Conservation (phyloP, 2,797 vertebrate genomes). For the Typhlichthys subterraneus region DNA sequence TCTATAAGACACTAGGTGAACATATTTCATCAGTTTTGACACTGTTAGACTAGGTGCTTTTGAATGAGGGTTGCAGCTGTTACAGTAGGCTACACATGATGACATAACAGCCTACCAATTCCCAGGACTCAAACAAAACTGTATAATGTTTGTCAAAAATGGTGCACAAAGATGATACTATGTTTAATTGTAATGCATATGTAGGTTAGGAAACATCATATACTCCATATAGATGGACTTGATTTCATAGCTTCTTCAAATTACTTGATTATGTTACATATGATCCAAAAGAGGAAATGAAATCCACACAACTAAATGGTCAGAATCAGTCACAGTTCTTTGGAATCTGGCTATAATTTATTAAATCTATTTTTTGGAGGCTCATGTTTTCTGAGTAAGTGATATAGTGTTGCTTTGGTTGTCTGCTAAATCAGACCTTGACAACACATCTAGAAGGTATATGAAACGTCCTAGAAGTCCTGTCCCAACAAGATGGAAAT, state of each 20-base stretch:
- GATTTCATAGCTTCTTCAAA: too few relatives aligned
- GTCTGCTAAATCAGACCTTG: not conserved
- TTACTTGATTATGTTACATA: too few relatives aligned
- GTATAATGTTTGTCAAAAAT: not conserved
- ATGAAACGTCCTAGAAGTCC: not conserved
- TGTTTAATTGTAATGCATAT: too few relatives aligned
- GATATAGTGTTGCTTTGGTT: not conserved
- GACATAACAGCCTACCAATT: not conserved
- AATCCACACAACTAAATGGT: too few relatives aligned
- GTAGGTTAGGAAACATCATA: too few relatives aligned
- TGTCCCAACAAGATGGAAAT: slow-evolving; percentile 18
- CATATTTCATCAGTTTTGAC: slow-evolving; percentile 23
- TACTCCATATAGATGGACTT: too few relatives aligned
- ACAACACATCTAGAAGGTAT: slow-evolving; percentile 9
- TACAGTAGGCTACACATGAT: slow-evolving; percentile 7
- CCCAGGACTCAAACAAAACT: not conserved
- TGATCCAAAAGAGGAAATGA: too few relatives aligned
- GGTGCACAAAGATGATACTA: too few relatives aligned
- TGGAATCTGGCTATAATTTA: too few relatives aligned
- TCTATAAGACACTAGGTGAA: slow-evolving; percentile 22
- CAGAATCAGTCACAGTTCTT: too few relatives aligned
- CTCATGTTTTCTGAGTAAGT: not conserved
- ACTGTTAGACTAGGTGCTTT: slow-evolving; percentile 32
- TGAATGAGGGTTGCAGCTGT: slow-evolving; percentile 41
- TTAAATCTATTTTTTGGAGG: not conserved